Evolutionary conservation across 2,113 vertebrate species (phyloP), one percentile per base, ranked within the genome.

Genomic region (Eurypyga helias): DNA sequence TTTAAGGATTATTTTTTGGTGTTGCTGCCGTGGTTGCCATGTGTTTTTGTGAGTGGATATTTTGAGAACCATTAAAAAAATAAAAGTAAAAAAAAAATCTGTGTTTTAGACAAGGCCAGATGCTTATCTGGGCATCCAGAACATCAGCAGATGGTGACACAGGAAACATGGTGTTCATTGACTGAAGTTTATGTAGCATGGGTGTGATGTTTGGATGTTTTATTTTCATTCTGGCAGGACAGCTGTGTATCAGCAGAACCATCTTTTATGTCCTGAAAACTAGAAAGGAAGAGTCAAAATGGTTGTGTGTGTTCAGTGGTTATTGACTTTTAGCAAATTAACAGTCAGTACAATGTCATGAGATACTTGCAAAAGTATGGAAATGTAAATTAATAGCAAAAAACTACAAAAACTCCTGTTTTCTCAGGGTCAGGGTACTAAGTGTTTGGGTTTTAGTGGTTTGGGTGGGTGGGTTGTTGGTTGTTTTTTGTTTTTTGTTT

Each of bases 71-170:
- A 2, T 71, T 61, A 18, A 76, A 79, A 83, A 82, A 76, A 41
- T 2, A 31, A 49, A 87, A 48, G 12, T 24, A 3, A 18, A 46
- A 76, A 31, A 19, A 45, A 41, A 38, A 21, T 0, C 13, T 16
- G 4, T 65, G 4, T 38, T 93, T 95, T 93, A 87, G 65, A 55
- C 46, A 86, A 57, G 75, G 18, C 19, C 83, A 73, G 61, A 71
- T 95, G 65, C 80, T 97, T 97, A 94, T 96, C 96, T 95, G 41
- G 77, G 45, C 11, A 58, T 55, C 67, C 41, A 45, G 65, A 85
- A 51, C 33, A 85, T 91, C 79, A 87, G 25, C 86, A 91, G 66
- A 54, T 93, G 72, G 26, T 72, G 86, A 66, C 78, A 87, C 41
- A 57, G 87, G 46, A 79, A 92, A 66, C 33, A 25, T 28, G 61